These are phyloP conservation scores for Mungos mungo DNA, from an alignment of 2,113 vertebrate genomes.

Conservation along the genomic window DNA sequence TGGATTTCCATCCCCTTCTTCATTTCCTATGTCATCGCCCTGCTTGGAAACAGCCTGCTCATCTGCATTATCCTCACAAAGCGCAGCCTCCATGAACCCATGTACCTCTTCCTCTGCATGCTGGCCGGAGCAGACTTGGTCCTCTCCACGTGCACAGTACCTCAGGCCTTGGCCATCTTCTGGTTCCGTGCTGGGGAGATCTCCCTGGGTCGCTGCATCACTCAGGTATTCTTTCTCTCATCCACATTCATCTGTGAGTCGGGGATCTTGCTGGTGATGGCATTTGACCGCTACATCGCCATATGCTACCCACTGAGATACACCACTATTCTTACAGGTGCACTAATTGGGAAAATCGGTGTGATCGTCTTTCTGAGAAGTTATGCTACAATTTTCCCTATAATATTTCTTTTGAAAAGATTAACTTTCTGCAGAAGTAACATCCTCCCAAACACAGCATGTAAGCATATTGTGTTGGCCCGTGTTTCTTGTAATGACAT, in stretches of 20 bases:
- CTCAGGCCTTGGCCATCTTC: no score
- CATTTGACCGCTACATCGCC: conserved; percentile 3
- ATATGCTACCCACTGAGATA: background rate
- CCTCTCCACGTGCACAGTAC: background rate
- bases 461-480: background rate
- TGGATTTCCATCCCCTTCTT: no score
- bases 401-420: background rate
- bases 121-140: background rate
- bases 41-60: background rate
- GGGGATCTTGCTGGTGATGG: conserved; percentile 16
- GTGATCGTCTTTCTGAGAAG: background rate
- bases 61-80: background rate
- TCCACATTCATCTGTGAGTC: background rate
- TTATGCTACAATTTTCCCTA: background rate
- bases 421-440: background rate
- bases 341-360: background rate
- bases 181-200: no score
- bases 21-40: background rate
- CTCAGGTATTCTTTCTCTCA: conserved; percentile 10
- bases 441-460: conserved; percentile 26
- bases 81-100: background rate
- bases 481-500: background rate
- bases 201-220: no score
- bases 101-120: background rate
- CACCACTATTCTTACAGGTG: background rate